Conservation (phyloP, 2,113 vertebrate genomes). For the Halichoeres trimaculatus region DNA sequence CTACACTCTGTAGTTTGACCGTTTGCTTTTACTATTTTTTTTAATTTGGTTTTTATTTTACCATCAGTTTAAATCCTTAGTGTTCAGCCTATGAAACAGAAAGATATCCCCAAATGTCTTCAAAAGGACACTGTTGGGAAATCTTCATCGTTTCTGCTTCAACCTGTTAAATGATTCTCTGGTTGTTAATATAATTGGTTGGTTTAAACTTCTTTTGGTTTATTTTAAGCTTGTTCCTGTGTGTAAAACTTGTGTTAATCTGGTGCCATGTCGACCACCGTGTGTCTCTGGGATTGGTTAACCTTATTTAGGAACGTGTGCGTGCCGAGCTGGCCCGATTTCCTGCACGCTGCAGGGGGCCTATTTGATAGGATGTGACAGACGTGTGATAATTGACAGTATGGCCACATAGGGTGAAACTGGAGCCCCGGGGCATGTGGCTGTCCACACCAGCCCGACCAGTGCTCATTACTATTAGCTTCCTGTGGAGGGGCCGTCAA, state of each 20-base stretch:
- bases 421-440: background rate
- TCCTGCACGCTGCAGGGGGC: slow-evolving; percentile 13
- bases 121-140: background rate
- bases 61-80: too few species aligned
- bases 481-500: slow-evolving; percentile 18
- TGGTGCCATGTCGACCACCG: background rate
- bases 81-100: too few species aligned
- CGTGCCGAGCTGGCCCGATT: slow-evolving; percentile 16
- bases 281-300: background rate
- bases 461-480: slow-evolving; percentile 9
- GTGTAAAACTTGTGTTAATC: background rate
- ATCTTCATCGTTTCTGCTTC: too few species aligned
- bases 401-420: slow-evolving; percentile 5
- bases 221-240: background rate
- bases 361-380: slow-evolving; percentile 34
- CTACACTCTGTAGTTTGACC: too few species aligned
- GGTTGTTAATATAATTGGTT: too few species aligned
- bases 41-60: too few species aligned
- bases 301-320: background rate
- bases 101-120: background rate
- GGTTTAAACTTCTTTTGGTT: too few species aligned
- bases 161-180: too few species aligned
- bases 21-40: too few species aligned
- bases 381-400: slow-evolving; percentile 33
- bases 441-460: background rate